Evolutionary conservation across 1,140 invertebrate genomes (phyloP), one percentile per base, ranked within the genome.

Genomic region (Lepidotrigona ventralis): DNA sequence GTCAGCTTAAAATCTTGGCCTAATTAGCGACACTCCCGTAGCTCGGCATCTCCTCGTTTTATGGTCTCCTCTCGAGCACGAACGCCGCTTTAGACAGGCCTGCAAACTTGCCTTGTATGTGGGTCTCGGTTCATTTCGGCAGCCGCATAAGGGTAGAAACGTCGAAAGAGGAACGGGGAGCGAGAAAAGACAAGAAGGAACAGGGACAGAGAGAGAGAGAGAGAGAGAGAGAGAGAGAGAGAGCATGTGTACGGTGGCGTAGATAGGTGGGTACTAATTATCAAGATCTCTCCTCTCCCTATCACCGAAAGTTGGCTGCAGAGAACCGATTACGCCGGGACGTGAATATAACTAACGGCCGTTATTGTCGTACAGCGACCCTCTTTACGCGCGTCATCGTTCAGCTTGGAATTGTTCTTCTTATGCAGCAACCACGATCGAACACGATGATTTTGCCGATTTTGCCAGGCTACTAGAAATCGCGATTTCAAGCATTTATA

Each of bases 201-300:
- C 33, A 33, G n/a, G n/a, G n/a, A 3, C n/a, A 56, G 63, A 5
- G n/a, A 3, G 53, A 58, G 33, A 21, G 46, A 17, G 64, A 39
- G 1, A 60, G 58, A 0, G 11, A 0, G 21, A 21, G 39, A 17
- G 29, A 19, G 70, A 17, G 19, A 21, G 51, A 11, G n/a, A 17
- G 29, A 21, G 39, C 19, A 56, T 56, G 69, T 39, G 53, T 33
- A 29, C 23, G 64, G 53, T 54, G 33, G 75, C 63, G 29, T 51
- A 58, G 80, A 88, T 85, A 88, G 87, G 86, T 86, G 73, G 86
- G 39, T 86, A 84, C 87, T 89, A 88, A 89, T 89, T 89, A 89
- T 89, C 87, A 89, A 88, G 87, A 84, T 89, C 87, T 82, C 83
- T 86, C 77, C 85, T 78, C 72, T 56, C 87, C 74, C 73, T 88